Percentiles rank a stretch among this genome's conserved stretches.
These are phyloP conservation scores for Probosciger aterrimus DNA, from an alignment of 2,113 vertebrate species.

Conservation along the genomic window DNA sequence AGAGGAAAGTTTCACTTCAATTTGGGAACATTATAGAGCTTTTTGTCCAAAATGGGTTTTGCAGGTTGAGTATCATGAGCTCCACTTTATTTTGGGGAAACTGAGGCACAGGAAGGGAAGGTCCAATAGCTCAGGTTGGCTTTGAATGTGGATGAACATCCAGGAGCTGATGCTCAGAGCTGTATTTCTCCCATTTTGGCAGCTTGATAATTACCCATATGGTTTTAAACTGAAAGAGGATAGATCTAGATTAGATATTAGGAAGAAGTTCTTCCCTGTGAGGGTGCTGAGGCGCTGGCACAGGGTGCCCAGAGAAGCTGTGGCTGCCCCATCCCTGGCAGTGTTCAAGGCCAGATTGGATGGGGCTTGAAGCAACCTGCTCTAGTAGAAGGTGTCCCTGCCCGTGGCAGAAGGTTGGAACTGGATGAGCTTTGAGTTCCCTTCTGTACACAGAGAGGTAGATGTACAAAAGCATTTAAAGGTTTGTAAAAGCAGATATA, in stretches of 20 bases:
- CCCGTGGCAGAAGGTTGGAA: background rate
- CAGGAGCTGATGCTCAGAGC: too few species aligned
- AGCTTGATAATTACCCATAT: background rate
- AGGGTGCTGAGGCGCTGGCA: too few species aligned
- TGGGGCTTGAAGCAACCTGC: background rate
- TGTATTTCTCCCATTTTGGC: rapidly evolving
- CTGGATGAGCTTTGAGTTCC: background rate
- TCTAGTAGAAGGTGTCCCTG: background rate
- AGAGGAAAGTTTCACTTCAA: background rate
- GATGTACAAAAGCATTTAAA: background rate
- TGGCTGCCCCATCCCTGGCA: too few species aligned
- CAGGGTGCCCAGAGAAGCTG: too few species aligned
- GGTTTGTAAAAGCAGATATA: rapidly evolving
- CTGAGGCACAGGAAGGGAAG: rapidly evolving
- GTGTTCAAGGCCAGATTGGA: too few species aligned
- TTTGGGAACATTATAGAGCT: rapidly evolving
- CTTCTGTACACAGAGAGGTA: background rate
- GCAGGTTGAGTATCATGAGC: rapidly evolving
- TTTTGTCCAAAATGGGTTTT: background rate
- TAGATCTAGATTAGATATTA: background rate
- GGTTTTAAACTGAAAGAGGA: background rate
- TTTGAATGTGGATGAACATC: background rate
- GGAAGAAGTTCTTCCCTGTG: background rate
- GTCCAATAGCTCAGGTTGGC: background rate
- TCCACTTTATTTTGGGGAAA: background rate